Evolutionary conservation across 2,797 vertebrate species (phyloP).

Genomic region (Ctenopoma kingsleyae): DNA sequence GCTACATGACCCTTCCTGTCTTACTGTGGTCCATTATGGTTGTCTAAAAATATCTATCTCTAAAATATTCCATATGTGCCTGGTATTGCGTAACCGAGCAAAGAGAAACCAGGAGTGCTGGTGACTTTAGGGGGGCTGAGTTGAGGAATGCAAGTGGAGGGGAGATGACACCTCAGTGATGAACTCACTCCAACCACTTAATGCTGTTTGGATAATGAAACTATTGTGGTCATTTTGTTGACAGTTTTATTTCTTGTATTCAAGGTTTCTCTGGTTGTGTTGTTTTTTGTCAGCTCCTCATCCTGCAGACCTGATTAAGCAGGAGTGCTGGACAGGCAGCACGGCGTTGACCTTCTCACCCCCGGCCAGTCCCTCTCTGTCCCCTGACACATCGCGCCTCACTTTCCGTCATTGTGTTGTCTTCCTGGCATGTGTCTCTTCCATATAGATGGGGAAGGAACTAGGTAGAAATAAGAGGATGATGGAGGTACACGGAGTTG

Average conservation of each 20-base stretch:
- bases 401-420: constrained; percentile 82
- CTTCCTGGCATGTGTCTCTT: constrained; percentile 80
- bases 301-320: constrained; percentile 70
- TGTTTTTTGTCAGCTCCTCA: constrained; percentile 46
- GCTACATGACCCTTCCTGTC: constrained; percentile 51
- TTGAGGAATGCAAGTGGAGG: constrained; percentile 10
- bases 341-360: constrained; percentile 62
- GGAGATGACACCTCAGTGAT: constrained; percentile 41
- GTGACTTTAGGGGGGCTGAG: constrained; percentile 35
- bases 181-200: constrained; percentile 24
- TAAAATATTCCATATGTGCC: constrained; percentile 81
- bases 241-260: constrained; percentile 45
- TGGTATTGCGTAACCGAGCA: constrained; percentile 74
- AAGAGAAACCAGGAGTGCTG: constrained; percentile 45
- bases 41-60: constrained; percentile 82
- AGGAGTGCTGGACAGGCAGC: constrained; percentile 49
- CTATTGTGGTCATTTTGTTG: constrained; percentile 42
- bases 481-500: constrained; percentile 29
- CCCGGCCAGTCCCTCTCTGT: constrained; percentile 22
- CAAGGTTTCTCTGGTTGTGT: constrained; percentile 52
- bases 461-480: constrained; percentile 38
- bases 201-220: constrained; percentile 29
- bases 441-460: constrained; percentile 71
- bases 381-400: constrained; percentile 58
- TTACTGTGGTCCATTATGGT: constrained; percentile 59